phyloP scores from a whole-genome alignment of 2,797 vertebrate genomes.

The Perodicticus potto region DNA sequence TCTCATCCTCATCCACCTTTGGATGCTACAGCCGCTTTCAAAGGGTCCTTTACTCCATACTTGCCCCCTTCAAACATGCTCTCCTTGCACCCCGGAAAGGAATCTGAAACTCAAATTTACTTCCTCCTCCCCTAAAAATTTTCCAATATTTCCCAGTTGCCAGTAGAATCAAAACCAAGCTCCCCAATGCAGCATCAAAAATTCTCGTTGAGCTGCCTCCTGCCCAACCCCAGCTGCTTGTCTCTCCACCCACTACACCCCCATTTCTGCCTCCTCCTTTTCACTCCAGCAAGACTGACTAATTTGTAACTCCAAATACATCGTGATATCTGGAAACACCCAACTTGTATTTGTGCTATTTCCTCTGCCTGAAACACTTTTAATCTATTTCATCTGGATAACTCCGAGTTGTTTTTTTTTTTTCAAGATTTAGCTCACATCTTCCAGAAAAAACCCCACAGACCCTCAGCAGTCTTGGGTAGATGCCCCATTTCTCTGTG shows the following conservation, averaged over 20 bases:
- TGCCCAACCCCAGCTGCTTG: not conserved
- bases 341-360: not conserved
- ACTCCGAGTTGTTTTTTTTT: not conserved
- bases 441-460: not conserved
- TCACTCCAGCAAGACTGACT: not conserved
- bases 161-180: not conserved
- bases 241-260: not conserved
- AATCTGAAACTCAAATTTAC: not conserved
- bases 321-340: not conserved
- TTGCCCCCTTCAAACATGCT: not conserved
- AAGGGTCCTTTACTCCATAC: not conserved
- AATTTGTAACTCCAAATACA: not conserved
- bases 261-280: not conserved
- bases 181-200: not conserved
- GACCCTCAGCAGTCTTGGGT: accelerated
- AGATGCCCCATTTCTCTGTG: not conserved
- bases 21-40: not conserved
- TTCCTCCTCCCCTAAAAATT: not conserved
- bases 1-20: not conserved
- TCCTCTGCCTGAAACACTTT: not conserved
- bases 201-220: not conserved
- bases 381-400: not conserved
- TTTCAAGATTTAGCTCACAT: not conserved
- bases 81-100: not conserved
- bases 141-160: not conserved